Conservation (phyloP, 35 echinoderm and acorn worm species). For the Hemicentrotus pulcherrimus region DNA sequence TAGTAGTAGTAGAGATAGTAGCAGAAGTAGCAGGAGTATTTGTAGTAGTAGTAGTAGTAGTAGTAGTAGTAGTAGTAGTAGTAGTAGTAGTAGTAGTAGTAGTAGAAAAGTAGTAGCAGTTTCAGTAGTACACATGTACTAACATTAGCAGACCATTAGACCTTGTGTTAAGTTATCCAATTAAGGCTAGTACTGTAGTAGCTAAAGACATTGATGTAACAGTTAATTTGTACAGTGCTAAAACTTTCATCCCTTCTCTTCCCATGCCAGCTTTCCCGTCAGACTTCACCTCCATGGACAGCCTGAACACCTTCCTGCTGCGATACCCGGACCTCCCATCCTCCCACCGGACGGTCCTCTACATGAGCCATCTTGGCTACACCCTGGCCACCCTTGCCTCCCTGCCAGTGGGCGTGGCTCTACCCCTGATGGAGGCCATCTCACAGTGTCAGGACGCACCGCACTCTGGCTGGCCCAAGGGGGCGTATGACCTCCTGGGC, state of each 20-base stretch:
- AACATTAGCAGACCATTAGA: too few species aligned
- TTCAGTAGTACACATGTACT: too few species aligned
- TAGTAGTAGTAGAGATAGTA: too few species aligned
- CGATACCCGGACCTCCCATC: constrained; percentile 48
- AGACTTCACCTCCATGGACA: neutral
- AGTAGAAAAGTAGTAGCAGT: too few species aligned
- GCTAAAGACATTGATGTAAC: too few species aligned
- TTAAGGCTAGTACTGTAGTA: too few species aligned
- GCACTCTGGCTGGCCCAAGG: constrained; percentile 82
- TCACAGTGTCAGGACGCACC: constrained; percentile 72
- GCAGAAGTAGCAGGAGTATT: too few species aligned
- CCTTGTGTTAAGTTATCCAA: too few species aligned
- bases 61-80: too few species aligned
- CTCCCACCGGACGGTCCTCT: constrained; percentile 73
- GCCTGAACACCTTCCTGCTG: constrained; percentile 51
- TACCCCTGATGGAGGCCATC: constrained; percentile 86
- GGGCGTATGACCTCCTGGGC: constrained; percentile 79
- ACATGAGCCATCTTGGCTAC: constrained; percentile 72
- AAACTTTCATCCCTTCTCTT: neutral
- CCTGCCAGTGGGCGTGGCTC: constrained; percentile 68
- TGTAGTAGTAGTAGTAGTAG: too few species aligned
- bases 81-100: too few species aligned
- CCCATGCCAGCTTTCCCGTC: neutral
- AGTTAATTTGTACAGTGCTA: too few species aligned
- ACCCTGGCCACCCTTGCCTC: constrained; percentile 68